A percentile compares a stretch with the other conserved stretches of the same genome.
These are phyloP conservation scores for Coleophora deauratella DNA, from an alignment of 2,888 invertebrate species.

Conservation along the genomic window DNA sequence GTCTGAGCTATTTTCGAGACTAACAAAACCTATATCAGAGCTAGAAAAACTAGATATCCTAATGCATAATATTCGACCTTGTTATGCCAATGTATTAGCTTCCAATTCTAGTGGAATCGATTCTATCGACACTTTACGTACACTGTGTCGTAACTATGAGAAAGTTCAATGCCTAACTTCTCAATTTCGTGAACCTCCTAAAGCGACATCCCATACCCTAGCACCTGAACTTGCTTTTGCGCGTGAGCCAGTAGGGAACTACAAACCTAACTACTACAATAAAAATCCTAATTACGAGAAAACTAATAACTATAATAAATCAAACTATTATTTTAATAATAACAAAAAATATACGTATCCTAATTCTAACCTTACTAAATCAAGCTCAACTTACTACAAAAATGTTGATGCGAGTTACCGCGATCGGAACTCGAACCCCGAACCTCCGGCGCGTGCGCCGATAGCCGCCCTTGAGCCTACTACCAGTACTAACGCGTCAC, in stretches of 20 bases:
- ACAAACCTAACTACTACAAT: conserved; percentile 3
- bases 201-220: too few species aligned
- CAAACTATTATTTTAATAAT: neutral
- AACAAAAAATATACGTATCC: neutral
- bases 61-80: neutral
- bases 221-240: too few species aligned
- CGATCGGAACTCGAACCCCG: neutral
- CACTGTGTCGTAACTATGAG: conserved; percentile 16
- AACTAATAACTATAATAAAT: neutral
- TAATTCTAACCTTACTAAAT: neutral
- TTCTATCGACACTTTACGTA: neutral
- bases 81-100: neutral
- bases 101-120: neutral
- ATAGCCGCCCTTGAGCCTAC: neutral
- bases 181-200: conserved; percentile 16
- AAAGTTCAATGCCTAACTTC: conserved; percentile 4
- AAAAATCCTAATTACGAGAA: too few species aligned
- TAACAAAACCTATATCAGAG: neutral
- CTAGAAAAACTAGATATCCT: neutral
- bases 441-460: neutral
- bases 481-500: too few species aligned
- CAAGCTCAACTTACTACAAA: too few species aligned
- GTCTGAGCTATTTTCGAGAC: neutral
- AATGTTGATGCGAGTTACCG: too few species aligned
- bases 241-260: neutral